These are phyloP conservation scores for Muscina levida DNA, from an alignment of 2,888 invertebrate genomes.

Conservation along the genomic window DNA sequence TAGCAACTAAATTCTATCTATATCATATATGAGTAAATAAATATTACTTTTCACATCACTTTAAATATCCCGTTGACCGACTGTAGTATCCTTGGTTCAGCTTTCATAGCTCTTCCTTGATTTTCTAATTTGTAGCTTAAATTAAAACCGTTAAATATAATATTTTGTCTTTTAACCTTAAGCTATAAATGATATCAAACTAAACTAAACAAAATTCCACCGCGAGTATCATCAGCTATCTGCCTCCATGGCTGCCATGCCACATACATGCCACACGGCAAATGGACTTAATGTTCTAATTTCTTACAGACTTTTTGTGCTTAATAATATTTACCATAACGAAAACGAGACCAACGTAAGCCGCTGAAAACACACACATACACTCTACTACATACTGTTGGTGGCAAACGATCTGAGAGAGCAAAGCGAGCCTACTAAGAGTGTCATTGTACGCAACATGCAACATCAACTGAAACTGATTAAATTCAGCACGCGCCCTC, in stretches of 20 bases:
- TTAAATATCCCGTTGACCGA: background rate
- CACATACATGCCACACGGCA: conserved; percentile 20
- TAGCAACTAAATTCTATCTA: too few relatives aligned
- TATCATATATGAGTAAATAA: too few relatives aligned
- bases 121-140: conserved; percentile 30
- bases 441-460: conserved; percentile 66
- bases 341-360: conserved; percentile 8
- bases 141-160: conserved; percentile 56
- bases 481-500: conserved; percentile 79
- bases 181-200: conserved; percentile 56
- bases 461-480: conserved; percentile 66
- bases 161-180: conserved; percentile 60
- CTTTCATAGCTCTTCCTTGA: background rate
- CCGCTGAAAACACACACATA: conserved; percentile 4
- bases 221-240: conserved; percentile 23
- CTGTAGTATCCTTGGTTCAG: background rate
- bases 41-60: too few relatives aligned
- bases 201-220: conserved; percentile 39
- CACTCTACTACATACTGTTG: background rate
- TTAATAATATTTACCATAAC: conserved; percentile 31
- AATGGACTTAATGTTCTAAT: conserved; percentile 63
- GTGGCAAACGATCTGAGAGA: background rate
- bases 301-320: conserved; percentile 28
- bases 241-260: conserved; percentile 27
- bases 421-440: conserved; percentile 27